Evolutionary conservation across 2,113 vertebrate genomes (phyloP).

Genomic region (Pipra filicauda): DNA sequence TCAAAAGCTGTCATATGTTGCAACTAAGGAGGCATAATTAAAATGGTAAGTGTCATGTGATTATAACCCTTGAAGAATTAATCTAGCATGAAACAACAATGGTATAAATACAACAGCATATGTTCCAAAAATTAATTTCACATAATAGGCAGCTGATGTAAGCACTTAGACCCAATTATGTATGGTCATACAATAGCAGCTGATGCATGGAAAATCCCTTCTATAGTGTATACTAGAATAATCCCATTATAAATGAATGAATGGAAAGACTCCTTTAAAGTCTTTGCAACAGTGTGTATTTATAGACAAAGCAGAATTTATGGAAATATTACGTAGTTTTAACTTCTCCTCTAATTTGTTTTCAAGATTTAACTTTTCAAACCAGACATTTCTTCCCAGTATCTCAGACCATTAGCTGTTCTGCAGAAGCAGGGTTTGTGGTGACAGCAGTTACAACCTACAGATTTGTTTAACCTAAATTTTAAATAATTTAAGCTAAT

Average conservation of each 20-base stretch:
- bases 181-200: conserved; percentile 43
- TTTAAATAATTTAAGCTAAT: not conserved
- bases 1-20: conserved; percentile 78
- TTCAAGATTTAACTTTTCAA: not conserved
- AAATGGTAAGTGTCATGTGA: conserved; percentile 77
- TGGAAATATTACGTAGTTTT: not conserved
- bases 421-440: not conserved
- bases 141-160: conserved; percentile 65
- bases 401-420: not conserved
- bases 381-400: not conserved
- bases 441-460: not conserved
- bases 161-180: conserved; percentile 61
- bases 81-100: conserved; percentile 74
- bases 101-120: conserved; percentile 70
- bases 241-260: conserved; percentile 62
- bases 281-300: not conserved
- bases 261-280: conserved; percentile 49
- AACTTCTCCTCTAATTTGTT: not conserved
- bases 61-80: conserved; percentile 78
- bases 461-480: not conserved
- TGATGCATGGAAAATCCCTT: conserved; percentile 60
- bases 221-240: conserved; percentile 40
- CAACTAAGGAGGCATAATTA: conserved; percentile 78
- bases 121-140: conserved; percentile 72
- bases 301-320: conserved; percentile 13